Percentiles rank a stretch among this genome's conserved stretches.
Conservation (phyloP, 2,113 vertebrate genomes). For the Triplophysa tibetana region DNA sequence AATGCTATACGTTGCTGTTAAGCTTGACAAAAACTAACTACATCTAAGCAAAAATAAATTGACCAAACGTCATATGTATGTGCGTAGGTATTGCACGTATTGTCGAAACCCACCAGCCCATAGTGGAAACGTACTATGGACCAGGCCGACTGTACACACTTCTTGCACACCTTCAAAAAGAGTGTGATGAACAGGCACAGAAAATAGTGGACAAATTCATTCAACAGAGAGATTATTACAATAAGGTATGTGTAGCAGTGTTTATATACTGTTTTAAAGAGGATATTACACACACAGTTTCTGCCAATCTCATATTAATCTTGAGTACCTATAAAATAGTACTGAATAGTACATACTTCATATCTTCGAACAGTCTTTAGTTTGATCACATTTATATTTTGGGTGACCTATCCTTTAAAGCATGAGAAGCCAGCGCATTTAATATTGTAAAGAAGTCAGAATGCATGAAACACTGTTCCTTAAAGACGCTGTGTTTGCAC, state of each 20-base stretch:
- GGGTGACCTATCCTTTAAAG: background rate
- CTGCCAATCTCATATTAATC: too few relatives aligned
- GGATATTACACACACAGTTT: too few relatives aligned
- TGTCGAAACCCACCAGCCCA: slow-evolving; percentile 95
- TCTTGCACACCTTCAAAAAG: slow-evolving; percentile 91
- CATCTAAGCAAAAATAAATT: background rate
- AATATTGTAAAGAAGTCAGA: too few relatives aligned
- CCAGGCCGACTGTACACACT: slow-evolving; percentile 89
- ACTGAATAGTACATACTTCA: too few relatives aligned
- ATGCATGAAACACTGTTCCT: too few relatives aligned
- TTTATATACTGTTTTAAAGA: background rate
- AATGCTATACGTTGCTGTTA: background rate
- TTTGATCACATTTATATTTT: too few relatives aligned
- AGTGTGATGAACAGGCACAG: slow-evolving; percentile 91
- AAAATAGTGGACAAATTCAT: slow-evolving; percentile 94
- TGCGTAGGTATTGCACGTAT: slow-evolving; percentile 89
- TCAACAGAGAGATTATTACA: slow-evolving; percentile 89
- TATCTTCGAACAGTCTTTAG: too few relatives aligned
- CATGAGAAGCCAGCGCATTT: background rate
- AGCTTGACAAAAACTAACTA: background rate
- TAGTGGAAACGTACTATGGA: slow-evolving; percentile 96
- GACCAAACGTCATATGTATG: background rate
- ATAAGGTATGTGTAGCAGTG: slow-evolving; percentile 76
- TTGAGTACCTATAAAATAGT: too few relatives aligned
- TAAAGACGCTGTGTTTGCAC: background rate